phyloP scores from a whole-genome alignment of 2,113 vertebrate genomes.

The Macrotus californicus region DNA sequence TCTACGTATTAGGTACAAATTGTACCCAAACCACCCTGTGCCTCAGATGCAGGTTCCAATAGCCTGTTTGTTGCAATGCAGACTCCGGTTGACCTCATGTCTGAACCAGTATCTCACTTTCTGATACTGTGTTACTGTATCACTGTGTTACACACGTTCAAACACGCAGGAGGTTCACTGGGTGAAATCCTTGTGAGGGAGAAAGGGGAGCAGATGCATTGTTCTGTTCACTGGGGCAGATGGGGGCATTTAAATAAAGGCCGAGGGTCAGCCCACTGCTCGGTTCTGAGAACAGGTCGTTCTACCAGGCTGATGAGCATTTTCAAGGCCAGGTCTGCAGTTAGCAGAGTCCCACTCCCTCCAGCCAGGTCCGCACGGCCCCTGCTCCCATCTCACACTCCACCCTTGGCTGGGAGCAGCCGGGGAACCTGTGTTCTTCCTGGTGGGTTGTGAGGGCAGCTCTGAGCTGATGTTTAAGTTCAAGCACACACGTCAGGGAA shows the following conservation, averaged over 20 bases:
- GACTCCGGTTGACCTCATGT: neutral
- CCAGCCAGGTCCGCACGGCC: fast-evolving
- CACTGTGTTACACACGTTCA: neutral
- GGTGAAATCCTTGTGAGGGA: too few species aligned
- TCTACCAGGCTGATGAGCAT: fast-evolving
- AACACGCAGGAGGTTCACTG: neutral
- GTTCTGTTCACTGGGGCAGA: neutral
- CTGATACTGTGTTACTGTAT: too few species aligned
- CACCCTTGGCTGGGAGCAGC: neutral
- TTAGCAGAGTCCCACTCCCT: fast-evolving
- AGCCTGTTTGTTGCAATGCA: neutral
- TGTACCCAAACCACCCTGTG: neutral
- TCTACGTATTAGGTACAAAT: neutral
- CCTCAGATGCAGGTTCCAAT: neutral
- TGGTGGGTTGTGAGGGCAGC: too few species aligned
- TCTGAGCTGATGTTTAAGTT: neutral
- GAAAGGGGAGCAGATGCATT: fast-evolving
- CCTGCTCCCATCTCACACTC: fast-evolving
- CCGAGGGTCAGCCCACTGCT: neutral
- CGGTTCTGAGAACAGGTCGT: neutral
- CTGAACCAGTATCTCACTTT: neutral
- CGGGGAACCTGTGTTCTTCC: fast-evolving
- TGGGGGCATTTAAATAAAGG: fast-evolving
- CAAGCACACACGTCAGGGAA: neutral
- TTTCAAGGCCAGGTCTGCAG: fast-evolving